phyloP scores from a whole-genome alignment of 2,797 vertebrate species.

The Tangara arthus region DNA sequence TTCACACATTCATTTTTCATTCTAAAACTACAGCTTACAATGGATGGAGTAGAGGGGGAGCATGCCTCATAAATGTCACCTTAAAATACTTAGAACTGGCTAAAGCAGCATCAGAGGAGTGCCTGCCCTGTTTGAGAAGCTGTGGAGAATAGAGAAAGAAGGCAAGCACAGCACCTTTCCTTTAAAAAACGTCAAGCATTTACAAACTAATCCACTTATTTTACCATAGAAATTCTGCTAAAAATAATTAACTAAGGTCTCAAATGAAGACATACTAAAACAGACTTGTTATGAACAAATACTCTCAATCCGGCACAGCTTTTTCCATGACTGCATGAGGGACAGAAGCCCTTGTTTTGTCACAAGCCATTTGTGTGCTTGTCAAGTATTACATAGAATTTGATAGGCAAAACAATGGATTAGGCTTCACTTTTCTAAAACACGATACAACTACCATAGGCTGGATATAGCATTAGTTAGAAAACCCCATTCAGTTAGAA shows the following conservation, averaged over 20 bases:
- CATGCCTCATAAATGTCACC: neutral
- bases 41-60: accelerated
- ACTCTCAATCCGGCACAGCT: neutral
- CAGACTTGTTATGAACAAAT: neutral
- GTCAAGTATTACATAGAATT: neutral
- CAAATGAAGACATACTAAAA: neutral
- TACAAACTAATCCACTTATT: neutral
- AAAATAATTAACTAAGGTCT: neutral
- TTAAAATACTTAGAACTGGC: neutral
- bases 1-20: neutral
- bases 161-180: accelerated
- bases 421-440: neutral
- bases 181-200: neutral
- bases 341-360: neutral
- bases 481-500: neutral
- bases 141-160: neutral
- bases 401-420: neutral
- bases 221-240: neutral
- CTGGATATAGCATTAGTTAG: neutral
- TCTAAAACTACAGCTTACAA: neutral
- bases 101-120: neutral
- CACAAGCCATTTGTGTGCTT: neutral
- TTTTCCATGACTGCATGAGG: neutral
- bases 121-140: neutral
- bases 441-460: neutral